Conservation (phyloP, 2,113 vertebrate species). For the Microcebus griseorufus region DNA sequence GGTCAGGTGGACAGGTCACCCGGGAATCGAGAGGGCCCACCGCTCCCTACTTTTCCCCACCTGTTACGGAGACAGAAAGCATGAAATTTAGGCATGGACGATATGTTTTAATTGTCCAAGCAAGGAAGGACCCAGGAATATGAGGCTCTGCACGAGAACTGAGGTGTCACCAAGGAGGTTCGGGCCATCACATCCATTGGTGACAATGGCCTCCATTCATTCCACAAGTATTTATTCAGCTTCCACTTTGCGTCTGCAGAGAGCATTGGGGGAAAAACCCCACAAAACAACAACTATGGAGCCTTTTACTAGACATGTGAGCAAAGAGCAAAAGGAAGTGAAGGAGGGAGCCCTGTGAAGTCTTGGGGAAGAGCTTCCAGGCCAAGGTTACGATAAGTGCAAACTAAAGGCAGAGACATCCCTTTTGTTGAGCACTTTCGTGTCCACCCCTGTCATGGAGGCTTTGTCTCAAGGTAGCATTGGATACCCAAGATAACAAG, state of each 20-base stretch:
- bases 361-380: neutral
- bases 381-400: neutral
- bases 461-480: too few relatives aligned
- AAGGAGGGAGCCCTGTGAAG: neutral
- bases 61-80: neutral
- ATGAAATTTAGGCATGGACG: too few relatives aligned
- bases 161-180: too few relatives aligned
- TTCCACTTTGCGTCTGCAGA: too few relatives aligned
- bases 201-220: neutral
- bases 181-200: neutral
- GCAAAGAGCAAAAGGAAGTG: neutral
- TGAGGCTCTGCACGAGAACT: neutral
- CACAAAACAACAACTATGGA: neutral
- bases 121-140: neutral
- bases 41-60: neutral
- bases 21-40: too few relatives aligned
- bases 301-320: neutral
- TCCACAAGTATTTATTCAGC: neutral
- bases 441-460: accelerated
- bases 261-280: neutral
- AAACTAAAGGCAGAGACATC: neutral
- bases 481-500: too few relatives aligned
- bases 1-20: neutral
- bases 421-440: accelerated
- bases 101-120: neutral